Base-by-base conservation (phyloP, 2,888 invertebrate species). In the Eulithis prunata region DNA sequence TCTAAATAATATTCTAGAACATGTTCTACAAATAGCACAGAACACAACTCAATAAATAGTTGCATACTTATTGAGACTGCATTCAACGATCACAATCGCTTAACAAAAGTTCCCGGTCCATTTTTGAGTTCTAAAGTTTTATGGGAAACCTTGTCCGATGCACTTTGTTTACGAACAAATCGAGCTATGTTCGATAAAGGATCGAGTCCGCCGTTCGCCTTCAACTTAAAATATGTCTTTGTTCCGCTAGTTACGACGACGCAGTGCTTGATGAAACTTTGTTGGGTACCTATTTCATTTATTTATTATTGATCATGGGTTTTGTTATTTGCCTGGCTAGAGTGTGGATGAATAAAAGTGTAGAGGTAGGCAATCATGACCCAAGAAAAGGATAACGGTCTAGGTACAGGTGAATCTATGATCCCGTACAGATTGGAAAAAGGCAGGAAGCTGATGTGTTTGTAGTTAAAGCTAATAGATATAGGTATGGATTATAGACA, bases 121-220 rank as follows among this genome's bases (percentile, higher is more conserved):
- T 82, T 83, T 87, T 85, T 80, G 79, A 82, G 81, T 87, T 84
- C 72, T 55, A 63, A 88, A 90, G 84, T 86, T 89, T 84, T 79
- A 84, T 82, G 78, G 81, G 77, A 75, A 83, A 78, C 79, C 82
- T 80, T 81, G 85, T 86, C 84, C 81, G 81, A 69, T 80, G 86
- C 80, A 85, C 83, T 86, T 90, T 91, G 89, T 90, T 89, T 87
- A 84, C 80, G 88, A 90, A 90, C 89, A 89, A 88, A 87, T 86
- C 83, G 81, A 74, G 80, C 60, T 53, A 49, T 77, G 84, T 78
- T 82, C 82, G 81, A 82, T 85, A 81, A 78, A 73, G 80, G 81
- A 84, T 83, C 80, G 78, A 80, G 82, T 82, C 82, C 78, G 77
- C 80, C n/a, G 74, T 81, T 80, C 84, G 79, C 78, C 72, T 81